Conservation (phyloP, 2,113 vertebrate species). For the Micronisus gabar region DNA sequence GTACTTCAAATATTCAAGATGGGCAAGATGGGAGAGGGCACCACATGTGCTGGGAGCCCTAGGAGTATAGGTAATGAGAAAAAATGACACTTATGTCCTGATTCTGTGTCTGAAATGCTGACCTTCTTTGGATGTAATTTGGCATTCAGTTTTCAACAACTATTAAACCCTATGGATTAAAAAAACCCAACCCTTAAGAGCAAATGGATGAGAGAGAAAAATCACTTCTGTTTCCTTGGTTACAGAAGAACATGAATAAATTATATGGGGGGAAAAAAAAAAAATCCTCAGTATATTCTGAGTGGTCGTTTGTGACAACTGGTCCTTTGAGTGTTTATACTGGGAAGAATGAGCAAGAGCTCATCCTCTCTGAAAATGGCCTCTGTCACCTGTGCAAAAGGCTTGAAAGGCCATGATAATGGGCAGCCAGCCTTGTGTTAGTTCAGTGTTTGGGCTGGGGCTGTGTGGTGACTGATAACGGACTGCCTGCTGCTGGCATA, state of each 20-base stretch:
- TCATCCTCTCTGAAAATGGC: neutral
- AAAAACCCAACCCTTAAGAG: neutral
- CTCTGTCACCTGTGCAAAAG: fast-evolving
- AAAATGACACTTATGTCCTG: neutral
- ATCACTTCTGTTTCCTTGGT: slow-evolving; percentile 44
- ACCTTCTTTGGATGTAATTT: neutral
- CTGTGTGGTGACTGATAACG: fast-evolving
- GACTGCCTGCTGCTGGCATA: neutral
- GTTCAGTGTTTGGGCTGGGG: neutral
- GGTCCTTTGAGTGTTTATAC: neutral
- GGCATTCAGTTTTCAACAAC: neutral
- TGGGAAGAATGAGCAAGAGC: neutral
- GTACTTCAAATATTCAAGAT: neutral
- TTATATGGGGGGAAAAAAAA: neutral
- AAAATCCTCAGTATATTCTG: neutral
- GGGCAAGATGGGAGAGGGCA: neutral
- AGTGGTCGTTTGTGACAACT: slow-evolving; percentile 14
- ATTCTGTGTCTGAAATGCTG: neutral
- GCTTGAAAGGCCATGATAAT: fast-evolving
- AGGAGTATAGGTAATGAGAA: neutral
- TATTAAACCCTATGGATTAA: neutral
- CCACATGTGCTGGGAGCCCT: neutral
- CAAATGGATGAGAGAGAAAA: slow-evolving; percentile 13
- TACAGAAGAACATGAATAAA: slow-evolving; percentile 56
- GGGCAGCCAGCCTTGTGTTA: fast-evolving